A percentile compares a stretch with the other conserved stretches of the same genome.
These are phyloP conservation scores for Furcula furcula DNA, from an alignment of 2,888 invertebrate species.

Conservation along the genomic window DNA sequence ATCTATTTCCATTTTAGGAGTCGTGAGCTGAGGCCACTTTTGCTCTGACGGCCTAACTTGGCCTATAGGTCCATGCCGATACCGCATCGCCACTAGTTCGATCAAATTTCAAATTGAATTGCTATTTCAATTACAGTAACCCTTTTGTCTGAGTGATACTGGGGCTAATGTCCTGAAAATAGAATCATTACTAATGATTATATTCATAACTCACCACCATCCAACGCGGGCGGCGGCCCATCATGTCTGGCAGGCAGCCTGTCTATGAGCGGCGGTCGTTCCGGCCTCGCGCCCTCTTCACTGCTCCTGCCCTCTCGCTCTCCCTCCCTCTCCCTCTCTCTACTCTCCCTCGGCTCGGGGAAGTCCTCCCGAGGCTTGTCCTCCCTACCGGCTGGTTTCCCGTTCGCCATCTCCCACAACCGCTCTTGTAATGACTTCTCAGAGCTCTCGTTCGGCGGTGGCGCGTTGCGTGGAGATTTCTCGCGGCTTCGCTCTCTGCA, in stretches of 20 bases:
- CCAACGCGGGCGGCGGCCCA: constrained; percentile 13
- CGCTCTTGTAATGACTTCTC: constrained; percentile 75
- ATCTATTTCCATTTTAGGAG: too few relatives aligned
- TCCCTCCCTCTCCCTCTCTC: constrained; percentile 1
- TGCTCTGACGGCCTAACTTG: too few relatives aligned
- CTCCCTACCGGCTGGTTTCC: constrained; percentile 39
- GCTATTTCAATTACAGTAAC: too few relatives aligned
- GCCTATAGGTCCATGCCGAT: too few relatives aligned
- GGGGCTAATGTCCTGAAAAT: too few relatives aligned
- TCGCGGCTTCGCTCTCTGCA: constrained; percentile 60
- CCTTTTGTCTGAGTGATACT: too few relatives aligned
- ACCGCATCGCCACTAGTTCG: too few relatives aligned
- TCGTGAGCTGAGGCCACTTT: too few relatives aligned
- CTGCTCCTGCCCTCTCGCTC: constrained; percentile 11
- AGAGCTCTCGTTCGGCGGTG: constrained; percentile 45
- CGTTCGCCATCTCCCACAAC: constrained; percentile 78
- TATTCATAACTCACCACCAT: constrained; percentile 22
- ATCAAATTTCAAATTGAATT: too few relatives aligned
- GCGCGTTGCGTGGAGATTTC: constrained; percentile 51
- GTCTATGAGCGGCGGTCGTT: constrained; percentile 23
- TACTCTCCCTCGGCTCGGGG: too few relatives aligned
- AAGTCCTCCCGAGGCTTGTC: constrained; percentile 24
- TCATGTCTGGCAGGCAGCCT: constrained; percentile 20
- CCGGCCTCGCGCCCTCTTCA: constrained; percentile 10
- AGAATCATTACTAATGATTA: too few relatives aligned